Percentiles rank a stretch among this genome's conserved stretches.
Conservation (phyloP, 2,888 invertebrate genomes). For the Erannis defoliaria region DNA sequence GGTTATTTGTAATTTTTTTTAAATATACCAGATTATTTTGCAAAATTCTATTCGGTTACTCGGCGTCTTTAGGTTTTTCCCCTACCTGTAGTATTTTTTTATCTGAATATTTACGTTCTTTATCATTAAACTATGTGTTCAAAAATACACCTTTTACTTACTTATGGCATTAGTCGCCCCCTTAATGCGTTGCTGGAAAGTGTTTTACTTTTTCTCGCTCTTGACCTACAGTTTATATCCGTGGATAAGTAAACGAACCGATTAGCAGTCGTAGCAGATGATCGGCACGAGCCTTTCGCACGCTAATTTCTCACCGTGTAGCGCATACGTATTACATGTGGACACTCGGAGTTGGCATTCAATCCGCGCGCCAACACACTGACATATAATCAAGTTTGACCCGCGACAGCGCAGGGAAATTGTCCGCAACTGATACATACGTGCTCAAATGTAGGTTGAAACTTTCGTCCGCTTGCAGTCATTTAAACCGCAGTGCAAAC, state of each 20-base stretch:
- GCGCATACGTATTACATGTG: constrained; percentile 61
- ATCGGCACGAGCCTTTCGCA: constrained; percentile 65
- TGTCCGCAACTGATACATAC: constrained; percentile 73
- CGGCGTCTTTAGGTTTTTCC: no score
- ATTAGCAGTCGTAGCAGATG: constrained; percentile 57
- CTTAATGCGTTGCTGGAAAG: constrained; percentile 31
- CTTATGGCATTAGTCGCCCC: no score
- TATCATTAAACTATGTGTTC: no score
- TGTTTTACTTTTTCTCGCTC: constrained; percentile 33
- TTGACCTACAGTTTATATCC: constrained; percentile 37
- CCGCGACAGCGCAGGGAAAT: constrained; percentile 75
- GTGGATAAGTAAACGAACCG: constrained; percentile 53
- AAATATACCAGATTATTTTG: no score
- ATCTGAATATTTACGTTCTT: no score
- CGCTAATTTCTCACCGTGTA: constrained; percentile 71
- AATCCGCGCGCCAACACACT: constrained; percentile 74
- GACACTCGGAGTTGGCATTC: constrained; percentile 72
- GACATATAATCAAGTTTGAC: constrained; percentile 73
- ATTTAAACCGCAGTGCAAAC: constrained; percentile 78
- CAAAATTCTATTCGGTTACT: no score
- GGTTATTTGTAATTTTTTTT: no score
- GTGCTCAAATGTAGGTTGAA: constrained; percentile 77
- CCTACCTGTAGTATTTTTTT: no score
- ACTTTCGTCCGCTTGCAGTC: constrained; percentile 77
- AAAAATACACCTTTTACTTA: no score